These are phyloP conservation scores for Tipula unca DNA, from an alignment of 2,888 invertebrate genomes.

Conservation along the genomic window DNA sequence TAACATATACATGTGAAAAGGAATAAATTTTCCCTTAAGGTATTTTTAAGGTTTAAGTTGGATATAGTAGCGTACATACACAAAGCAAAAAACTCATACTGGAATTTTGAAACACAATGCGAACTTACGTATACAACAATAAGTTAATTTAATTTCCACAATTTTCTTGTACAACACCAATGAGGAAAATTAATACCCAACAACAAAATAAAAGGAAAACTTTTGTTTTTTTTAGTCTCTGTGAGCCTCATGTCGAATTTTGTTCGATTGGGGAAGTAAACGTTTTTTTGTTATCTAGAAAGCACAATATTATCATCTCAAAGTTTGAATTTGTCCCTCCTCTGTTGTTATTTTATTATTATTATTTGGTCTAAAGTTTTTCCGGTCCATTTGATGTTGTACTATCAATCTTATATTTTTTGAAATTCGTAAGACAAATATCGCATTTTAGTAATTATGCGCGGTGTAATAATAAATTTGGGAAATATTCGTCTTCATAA, in stretches of 20 bases:
- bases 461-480: no score
- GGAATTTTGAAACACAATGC: no score
- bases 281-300: background rate
- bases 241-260: background rate
- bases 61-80: background rate
- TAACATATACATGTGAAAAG: background rate
- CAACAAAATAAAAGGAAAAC: background rate
- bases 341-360: background rate
- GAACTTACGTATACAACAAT: background rate
- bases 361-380: background rate
- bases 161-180: background rate
- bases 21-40: background rate
- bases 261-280: background rate
- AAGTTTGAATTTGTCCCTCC: background rate
- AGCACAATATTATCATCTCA: background rate
- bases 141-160: background rate
- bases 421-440: no score
- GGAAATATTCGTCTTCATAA: no score
- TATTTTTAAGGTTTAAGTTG: background rate
- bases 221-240: background rate
- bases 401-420: no score
- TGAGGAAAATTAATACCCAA: background rate
- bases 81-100: background rate
- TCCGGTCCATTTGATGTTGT: background rate
- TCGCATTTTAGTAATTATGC: no score